Conservation (phyloP, 2,888 invertebrate genomes). For the Ormyrus rosae region DNA sequence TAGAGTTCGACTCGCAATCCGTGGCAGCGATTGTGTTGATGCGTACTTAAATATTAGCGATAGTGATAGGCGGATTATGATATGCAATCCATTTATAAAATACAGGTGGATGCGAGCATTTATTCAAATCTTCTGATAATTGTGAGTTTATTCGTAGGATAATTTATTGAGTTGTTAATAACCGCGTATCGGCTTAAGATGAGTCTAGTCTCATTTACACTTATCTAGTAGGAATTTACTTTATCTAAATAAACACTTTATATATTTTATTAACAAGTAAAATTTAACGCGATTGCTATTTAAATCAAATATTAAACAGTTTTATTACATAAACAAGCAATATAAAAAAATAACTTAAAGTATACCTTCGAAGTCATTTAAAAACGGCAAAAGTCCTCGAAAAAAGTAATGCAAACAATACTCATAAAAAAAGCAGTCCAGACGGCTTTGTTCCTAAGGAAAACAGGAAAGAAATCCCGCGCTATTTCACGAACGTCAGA, state of each 20-base stretch:
- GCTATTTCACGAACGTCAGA: neutral
- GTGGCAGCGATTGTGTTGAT: neutral
- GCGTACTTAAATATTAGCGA: neutral
- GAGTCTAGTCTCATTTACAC: no score
- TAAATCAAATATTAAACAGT: no score
- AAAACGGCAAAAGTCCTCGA: neutral
- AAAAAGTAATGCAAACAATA: neutral
- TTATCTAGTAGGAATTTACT: no score
- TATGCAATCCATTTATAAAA: neutral
- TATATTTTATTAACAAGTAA: no score
- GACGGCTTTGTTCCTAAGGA: neutral
- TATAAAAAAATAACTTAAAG: no score
- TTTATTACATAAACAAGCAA: no score
- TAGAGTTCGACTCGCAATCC: neutral
- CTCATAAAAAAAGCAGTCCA: no score
- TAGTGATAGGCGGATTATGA: constrained; percentile 12
- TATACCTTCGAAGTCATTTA: no score
- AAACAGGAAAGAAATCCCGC: neutral
- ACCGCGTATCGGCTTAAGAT: no score
- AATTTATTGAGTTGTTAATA: no score
- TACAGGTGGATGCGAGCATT: neutral
- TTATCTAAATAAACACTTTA: no score
- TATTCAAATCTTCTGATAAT: constrained; percentile 16
- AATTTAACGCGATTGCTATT: no score
- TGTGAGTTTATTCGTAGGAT: neutral